Evolutionary conservation across 2,113 vertebrate species (phyloP).

Genomic region (Heterotis niloticus): DNA sequence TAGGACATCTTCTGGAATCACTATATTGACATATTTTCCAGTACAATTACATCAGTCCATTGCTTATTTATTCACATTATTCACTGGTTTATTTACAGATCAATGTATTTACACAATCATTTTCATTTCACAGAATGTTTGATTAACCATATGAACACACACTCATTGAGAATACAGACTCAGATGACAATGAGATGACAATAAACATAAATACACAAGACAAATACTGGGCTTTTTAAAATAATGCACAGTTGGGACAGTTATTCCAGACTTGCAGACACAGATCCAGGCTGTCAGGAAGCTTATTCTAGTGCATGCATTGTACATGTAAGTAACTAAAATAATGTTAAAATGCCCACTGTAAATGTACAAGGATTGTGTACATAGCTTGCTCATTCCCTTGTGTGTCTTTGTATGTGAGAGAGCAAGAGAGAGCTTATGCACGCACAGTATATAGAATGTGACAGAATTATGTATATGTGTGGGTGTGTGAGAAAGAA

Average conservation of each 20-base stretch:
- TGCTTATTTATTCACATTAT: background rate
- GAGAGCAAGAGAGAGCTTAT: too few species aligned
- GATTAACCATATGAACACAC: background rate
- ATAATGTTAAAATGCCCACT: too few species aligned
- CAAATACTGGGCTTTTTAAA: background rate
- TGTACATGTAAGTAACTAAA: too few species aligned
- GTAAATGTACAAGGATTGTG: too few species aligned
- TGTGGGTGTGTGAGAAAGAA: too few species aligned
- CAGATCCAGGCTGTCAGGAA: background rate
- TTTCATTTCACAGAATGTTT: background rate
- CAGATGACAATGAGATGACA: background rate
- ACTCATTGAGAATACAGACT: constrained; percentile 35
- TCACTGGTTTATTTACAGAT: too few species aligned
- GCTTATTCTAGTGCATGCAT: background rate
- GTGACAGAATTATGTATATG: too few species aligned
- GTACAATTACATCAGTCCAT: too few species aligned
- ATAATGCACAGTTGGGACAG: background rate
- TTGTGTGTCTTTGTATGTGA: too few species aligned
- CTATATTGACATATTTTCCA: too few species aligned
- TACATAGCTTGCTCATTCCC: too few species aligned
- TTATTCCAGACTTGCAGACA: background rate
- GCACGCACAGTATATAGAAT: too few species aligned
- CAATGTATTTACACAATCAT: background rate
- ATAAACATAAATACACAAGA: background rate
- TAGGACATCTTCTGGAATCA: background rate